phyloP scores from a whole-genome alignment of 2,888 invertebrate genomes.

The Terebella lapidaria region DNA sequence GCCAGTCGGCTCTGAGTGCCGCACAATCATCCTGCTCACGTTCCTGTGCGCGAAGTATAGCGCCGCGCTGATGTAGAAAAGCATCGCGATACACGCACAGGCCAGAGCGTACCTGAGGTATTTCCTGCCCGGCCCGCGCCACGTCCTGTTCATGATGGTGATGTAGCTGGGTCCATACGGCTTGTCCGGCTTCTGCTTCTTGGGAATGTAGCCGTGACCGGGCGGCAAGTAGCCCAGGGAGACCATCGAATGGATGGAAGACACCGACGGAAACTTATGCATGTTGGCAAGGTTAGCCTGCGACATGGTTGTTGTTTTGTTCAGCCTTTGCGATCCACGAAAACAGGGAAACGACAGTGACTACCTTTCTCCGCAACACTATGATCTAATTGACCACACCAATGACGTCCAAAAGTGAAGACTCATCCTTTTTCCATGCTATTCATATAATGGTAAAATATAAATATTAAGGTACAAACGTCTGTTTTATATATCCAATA shows the following conservation, averaged over 20 bases:
- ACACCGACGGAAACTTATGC: conserved; percentile 21
- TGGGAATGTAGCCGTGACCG: conserved; percentile 23
- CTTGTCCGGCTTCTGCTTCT: conserved; percentile 21
- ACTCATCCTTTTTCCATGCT: too few species aligned
- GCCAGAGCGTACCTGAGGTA: conserved; percentile 21
- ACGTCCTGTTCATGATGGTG: conserved; percentile 23
- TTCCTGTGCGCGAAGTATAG: conserved; percentile 22
- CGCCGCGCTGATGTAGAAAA: conserved; percentile 18
- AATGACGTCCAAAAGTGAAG: too few species aligned
- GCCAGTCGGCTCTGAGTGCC: conserved; percentile 20
- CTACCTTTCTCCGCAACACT: too few species aligned
- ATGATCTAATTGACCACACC: too few species aligned
- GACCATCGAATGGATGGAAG: conserved; percentile 15
- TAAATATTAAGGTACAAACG: too few species aligned
- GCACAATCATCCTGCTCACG: conserved; percentile 20
- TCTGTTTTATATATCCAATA: too few species aligned
- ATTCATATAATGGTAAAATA: too few species aligned
- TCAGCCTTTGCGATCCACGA: too few species aligned
- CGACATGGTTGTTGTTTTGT: too few species aligned
- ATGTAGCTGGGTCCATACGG: conserved; percentile 24
- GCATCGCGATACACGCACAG: conserved; percentile 9
- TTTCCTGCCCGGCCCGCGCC: conserved; percentile 22
- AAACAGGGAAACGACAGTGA: too few species aligned
- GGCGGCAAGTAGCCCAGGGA: conserved; percentile 17
- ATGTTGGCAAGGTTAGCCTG: not conserved